Evolutionary conservation across 2,113 vertebrate species (phyloP), one percentile per base, ranked within the genome.

Genomic region (Spizaetus ornatus): DNA sequence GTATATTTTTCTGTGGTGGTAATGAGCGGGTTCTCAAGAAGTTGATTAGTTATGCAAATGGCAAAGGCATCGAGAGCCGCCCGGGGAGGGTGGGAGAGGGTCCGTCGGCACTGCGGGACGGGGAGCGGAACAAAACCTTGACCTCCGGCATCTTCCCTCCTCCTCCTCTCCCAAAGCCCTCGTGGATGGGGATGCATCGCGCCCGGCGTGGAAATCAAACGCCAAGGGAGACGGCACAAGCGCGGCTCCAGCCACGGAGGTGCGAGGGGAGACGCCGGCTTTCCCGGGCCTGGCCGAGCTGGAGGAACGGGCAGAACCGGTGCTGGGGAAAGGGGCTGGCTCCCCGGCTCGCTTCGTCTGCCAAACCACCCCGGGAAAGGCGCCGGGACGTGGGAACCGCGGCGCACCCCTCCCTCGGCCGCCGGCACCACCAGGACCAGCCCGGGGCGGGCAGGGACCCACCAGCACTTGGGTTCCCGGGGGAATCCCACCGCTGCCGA

Each of bases 221-320:
- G 36, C 73, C 40, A 5, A 6, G 58, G 50, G 25, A 36, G 20
- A 5, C 0, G 1, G 67, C 56, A 31, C 16, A 8, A 80, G 59
- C 7, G 0, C 5, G 3, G 52, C 58, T 13, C 15, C 63, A 2
- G 43, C 2, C 1, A 4, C 5, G 21, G 90, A 38, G 63, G 17
- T 6, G 55, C 4, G 8, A 47, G 31, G 76, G 62, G 52, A 76
- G 23, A 83, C 1, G 6, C 31, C 18, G 6, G 52, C 72, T 42
- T 23, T 58, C 7, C 76, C 14, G 1, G 66, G 84, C 83, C 67
- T 2, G 7, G 62, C 92, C 6, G 5, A 90, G 85, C 95, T 2
- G 19, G 93, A 83, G 52, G 63, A 86, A 93, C 96, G 63, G 62
- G 96, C 83, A 83, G 56, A 94, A 96, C 96, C 32, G 15, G 96